These are phyloP conservation scores for Venustoraphidia nigricollis DNA, from an alignment of 2,888 invertebrate species.

Conservation along the genomic window DNA sequence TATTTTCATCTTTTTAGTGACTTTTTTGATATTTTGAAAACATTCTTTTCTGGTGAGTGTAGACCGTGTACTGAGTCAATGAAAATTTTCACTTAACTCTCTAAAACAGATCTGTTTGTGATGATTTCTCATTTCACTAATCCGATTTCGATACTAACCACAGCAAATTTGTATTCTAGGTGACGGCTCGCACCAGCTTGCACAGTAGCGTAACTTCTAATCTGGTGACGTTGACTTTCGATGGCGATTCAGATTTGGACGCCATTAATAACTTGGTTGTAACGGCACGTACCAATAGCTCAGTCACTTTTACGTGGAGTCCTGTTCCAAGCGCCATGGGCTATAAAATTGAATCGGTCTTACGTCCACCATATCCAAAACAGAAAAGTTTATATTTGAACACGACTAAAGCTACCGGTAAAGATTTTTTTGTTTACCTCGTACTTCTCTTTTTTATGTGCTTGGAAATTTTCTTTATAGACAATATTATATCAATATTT, in stretches of 20 bases:
- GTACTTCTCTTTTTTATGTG: no score
- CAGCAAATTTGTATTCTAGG: conserved; percentile 25
- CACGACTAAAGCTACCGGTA: conserved; percentile 27
- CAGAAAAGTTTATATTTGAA: conserved; percentile 29
- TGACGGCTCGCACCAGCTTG: conserved; percentile 47
- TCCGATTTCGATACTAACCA: background rate
- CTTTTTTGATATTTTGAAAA: no score
- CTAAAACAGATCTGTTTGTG: no score
- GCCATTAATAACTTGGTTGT: conserved; percentile 38
- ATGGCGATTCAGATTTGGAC: conserved; percentile 46
- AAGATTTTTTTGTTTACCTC: conserved; percentile 18
- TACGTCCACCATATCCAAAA: conserved; percentile 38
- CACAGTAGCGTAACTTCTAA: conserved; percentile 45
- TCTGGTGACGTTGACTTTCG: conserved; percentile 41
- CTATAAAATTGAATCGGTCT: conserved; percentile 36
- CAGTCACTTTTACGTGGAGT: conserved; percentile 45
- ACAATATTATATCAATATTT: background rate
- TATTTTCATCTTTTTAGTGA: no score
- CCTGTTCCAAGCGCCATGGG: conserved; percentile 38
- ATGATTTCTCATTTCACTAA: background rate
- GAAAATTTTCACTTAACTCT: no score
- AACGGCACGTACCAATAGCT: conserved; percentile 30
- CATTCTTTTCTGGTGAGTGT: no score
- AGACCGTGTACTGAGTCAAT: no score
- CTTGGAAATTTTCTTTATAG: no score